A percentile compares a stretch with the other conserved stretches of the same genome.
Conservation (phyloP, 1,140 invertebrate species). For the Spodoptera litura region DNA sequence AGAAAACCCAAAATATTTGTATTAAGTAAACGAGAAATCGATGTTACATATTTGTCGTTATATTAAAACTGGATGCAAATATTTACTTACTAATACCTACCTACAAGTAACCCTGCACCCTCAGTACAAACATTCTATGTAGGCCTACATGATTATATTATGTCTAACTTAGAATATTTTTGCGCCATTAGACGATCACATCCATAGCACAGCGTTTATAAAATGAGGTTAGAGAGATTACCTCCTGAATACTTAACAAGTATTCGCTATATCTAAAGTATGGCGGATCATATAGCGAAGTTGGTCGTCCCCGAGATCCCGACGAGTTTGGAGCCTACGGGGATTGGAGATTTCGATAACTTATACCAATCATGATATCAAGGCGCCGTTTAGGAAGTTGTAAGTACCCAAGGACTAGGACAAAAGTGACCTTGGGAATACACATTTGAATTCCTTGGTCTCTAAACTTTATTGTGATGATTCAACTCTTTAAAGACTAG, state of each 20-base stretch:
- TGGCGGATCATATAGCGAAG: constrained; percentile 35
- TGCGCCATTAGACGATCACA: constrained; percentile 32
- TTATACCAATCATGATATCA: constrained; percentile 44
- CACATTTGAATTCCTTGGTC: constrained; percentile 2
- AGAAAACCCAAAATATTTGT: background rate
- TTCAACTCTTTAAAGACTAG: background rate
- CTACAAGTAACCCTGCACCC: background rate
- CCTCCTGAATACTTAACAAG: constrained; percentile 44
- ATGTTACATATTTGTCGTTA: background rate
- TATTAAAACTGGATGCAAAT: background rate
- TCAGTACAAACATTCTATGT: background rate
- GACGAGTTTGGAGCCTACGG: constrained; percentile 27
- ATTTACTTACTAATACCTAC: background rate
- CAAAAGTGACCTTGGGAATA: constrained; percentile 35
- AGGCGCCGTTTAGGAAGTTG: constrained; percentile 35
- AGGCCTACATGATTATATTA: background rate
- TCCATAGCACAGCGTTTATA: constrained; percentile 33
- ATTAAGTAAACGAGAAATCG: background rate
- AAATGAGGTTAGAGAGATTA: constrained; percentile 42
- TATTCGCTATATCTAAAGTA: constrained; percentile 45
- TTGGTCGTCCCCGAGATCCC: constrained; percentile 22
- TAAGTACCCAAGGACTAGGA: constrained; percentile 15
- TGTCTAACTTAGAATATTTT: background rate
- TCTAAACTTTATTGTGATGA: background rate
- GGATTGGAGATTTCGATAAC: constrained; percentile 39